Percentiles rank a stretch among this genome's conserved stretches.
Evolutionary conservation across 1,140 invertebrate species (phyloP).

Genomic region (Adoxophyes honmai): DNA sequence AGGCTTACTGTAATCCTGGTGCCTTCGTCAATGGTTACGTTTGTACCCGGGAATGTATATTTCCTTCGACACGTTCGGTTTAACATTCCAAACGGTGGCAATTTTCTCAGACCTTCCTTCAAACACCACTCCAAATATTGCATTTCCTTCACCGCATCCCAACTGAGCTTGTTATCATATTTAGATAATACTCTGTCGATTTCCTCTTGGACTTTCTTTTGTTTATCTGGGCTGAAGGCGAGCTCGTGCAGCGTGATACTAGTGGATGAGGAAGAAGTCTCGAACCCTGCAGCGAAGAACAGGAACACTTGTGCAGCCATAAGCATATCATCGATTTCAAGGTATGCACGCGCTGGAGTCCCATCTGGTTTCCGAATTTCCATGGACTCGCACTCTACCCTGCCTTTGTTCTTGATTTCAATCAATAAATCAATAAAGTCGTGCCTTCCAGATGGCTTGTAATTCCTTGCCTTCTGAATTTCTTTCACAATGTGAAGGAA

Average conservation of each 20-base stretch:
- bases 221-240: slow-evolving; percentile 73
- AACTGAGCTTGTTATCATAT: slow-evolving; percentile 43
- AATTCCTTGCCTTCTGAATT: slow-evolving; percentile 9
- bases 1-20: slow-evolving; percentile 42
- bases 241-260: slow-evolving; percentile 67
- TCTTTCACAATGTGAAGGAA: neutral
- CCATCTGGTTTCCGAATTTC: slow-evolving; percentile 7
- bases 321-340: slow-evolving; percentile 26
- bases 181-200: slow-evolving; percentile 69
- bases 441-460: slow-evolving; percentile 36
- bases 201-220: slow-evolving; percentile 58
- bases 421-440: slow-evolving; percentile 75
- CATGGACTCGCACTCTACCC: slow-evolving; percentile 19
- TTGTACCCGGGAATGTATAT: neutral
- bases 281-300: slow-evolving; percentile 45
- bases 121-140: slow-evolving; percentile 41
- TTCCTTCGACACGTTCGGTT: neutral
- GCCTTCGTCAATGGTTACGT: slow-evolving; percentile 14
- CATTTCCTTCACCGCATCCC: slow-evolving; percentile 55
- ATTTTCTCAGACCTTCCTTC: slow-evolving; percentile 75
- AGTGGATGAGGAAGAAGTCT: slow-evolving; percentile 78
- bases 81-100: slow-evolving; percentile 45
- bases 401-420: slow-evolving; percentile 50
- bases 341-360: slow-evolving; percentile 10
- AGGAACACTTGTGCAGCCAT: slow-evolving; percentile 65